Evolutionary conservation across 2,113 vertebrate species (phyloP), one percentile per base, ranked within the genome.

Genomic region (Vidua chalybeata): DNA sequence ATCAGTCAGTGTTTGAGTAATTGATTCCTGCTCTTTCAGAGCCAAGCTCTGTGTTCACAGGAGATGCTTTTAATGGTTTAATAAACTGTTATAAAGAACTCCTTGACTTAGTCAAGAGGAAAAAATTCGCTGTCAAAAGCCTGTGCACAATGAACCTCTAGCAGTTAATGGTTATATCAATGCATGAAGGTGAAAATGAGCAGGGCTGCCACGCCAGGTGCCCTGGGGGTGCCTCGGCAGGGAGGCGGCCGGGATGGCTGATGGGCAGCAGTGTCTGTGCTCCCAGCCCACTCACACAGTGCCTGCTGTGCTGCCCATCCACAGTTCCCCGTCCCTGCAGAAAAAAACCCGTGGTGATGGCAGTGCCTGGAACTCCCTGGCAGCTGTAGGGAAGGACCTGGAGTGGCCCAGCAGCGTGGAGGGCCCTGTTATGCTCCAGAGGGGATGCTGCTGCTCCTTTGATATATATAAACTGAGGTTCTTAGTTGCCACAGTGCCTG

Each of bases 1-100:
- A 93, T 95, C 78, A 30, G 90, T 91, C 91, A 96, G 94, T 7
- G 0, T 92, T 97, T 94, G 93, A 96, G 94, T 97, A 96, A 97
- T 97, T 97, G 96, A 96, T 96, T 97, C 93, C 86, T 80, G 72
- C 63, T 93, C 90, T 96, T 93, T 85, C 89, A 77, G 91, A 95
- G 97, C 97, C 94, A 96, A 97, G 96, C 89, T 93, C 93, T 95
- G 73, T 93, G 83, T 91, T 95, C 97, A 94, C 91, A 94, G 43
- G 84, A 96, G 95, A 95, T 96, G 96, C 89, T 96, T 95, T 95
- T 97, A 98, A 97, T 97, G 96, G 97, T 96, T 98, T 98, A 97
- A 98, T 97, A 97, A 98, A 97, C 96, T 55, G 39, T 95, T 96
- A 93, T 75, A 96, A 97, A 98, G 96, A 96, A 84, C 80, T 96